Evolutionary conservation across 1,140 invertebrate genomes (phyloP).

Genomic region (Microplitis demolitor): DNA sequence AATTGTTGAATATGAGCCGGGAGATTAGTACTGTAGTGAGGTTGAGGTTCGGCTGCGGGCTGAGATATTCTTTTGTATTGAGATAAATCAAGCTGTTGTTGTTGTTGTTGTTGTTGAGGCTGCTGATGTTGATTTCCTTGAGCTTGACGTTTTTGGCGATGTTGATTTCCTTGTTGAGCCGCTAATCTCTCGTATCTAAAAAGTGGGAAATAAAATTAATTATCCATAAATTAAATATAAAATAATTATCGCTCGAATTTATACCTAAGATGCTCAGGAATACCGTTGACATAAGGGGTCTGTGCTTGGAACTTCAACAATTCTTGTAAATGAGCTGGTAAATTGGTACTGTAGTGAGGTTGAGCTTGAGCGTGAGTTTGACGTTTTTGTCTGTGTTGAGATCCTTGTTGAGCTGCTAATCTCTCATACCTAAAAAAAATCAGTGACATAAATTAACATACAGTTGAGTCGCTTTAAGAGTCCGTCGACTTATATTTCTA

Average conservation of each 20-base stretch:
- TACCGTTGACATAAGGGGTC: constrained; percentile 55
- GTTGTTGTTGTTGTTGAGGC: constrained; percentile 24
- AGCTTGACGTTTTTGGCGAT: constrained; percentile 18
- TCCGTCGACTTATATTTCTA: no score
- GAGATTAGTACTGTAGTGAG: constrained; percentile 52
- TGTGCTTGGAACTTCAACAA: constrained; percentile 54
- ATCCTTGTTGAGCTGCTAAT: constrained; percentile 19
- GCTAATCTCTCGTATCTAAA: not conserved
- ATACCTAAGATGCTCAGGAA: constrained; percentile 57
- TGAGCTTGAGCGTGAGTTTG: constrained; percentile 39
- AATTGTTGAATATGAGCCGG: constrained; percentile 47
- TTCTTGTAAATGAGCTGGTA: constrained; percentile 47
- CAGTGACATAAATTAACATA: no score
- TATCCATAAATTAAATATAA: not conserved
- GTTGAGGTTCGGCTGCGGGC: constrained; percentile 41
- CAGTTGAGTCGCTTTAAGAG: no score
- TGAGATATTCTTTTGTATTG: constrained; percentile 42
- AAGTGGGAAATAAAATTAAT: not conserved
- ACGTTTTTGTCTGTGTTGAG: constrained; percentile 8
- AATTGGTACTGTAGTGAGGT: constrained; percentile 49
- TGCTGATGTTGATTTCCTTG: constrained; percentile 27
- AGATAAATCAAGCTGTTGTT: constrained; percentile 31
- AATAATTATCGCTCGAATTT: not conserved
- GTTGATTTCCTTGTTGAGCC: constrained; percentile 14
- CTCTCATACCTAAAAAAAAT: not conserved